A percentile compares a stretch with the other conserved stretches of the same genome.
Conservation (phyloP, 2,797 vertebrate genomes). For the Pelobates cultripes region DNA sequence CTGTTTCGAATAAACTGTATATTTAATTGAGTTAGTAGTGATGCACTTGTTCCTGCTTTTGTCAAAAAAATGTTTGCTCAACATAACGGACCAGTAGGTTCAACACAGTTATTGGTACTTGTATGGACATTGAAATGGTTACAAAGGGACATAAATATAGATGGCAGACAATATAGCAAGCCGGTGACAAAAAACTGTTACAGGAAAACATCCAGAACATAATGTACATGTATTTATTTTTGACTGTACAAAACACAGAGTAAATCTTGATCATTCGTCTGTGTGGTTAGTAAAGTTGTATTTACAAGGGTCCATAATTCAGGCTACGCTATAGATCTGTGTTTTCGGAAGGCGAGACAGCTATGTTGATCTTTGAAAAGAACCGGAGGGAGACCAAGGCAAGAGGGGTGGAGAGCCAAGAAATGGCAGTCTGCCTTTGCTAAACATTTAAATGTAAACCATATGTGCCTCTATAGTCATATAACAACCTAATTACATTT, state of each 20-base stretch:
- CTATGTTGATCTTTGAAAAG: conserved; percentile 41
- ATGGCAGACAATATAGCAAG: not conserved
- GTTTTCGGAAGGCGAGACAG: conserved; percentile 48
- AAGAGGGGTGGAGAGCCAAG: conserved; percentile 57
- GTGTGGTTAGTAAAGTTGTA: not conserved
- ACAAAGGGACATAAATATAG: conserved; percentile 68
- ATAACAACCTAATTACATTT: conserved; percentile 70
- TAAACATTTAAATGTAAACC: conserved; percentile 56
- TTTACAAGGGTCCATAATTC: not conserved
- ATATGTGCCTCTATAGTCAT: conserved; percentile 66
- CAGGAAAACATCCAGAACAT: not conserved
- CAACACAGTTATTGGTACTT: conserved; percentile 66
- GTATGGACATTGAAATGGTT: conserved; percentile 68
- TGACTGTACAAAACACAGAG: not conserved
- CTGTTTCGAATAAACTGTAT: conserved; percentile 12
- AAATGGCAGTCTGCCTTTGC: conserved; percentile 60
- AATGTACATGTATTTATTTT: conserved; percentile 15
- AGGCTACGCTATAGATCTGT: conserved; percentile 1
- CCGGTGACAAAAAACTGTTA: not conserved
- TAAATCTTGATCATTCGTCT: not conserved
- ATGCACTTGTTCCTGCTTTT: conserved; percentile 51
- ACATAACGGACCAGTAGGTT: conserved; percentile 57
- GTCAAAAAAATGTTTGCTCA: conserved; percentile 7
- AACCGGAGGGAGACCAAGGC: conserved; percentile 58
- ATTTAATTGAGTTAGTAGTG: conserved; percentile 52